Evolutionary conservation across 2,113 vertebrate genomes (phyloP).

Genomic region (Dipodomys spectabilis): DNA sequence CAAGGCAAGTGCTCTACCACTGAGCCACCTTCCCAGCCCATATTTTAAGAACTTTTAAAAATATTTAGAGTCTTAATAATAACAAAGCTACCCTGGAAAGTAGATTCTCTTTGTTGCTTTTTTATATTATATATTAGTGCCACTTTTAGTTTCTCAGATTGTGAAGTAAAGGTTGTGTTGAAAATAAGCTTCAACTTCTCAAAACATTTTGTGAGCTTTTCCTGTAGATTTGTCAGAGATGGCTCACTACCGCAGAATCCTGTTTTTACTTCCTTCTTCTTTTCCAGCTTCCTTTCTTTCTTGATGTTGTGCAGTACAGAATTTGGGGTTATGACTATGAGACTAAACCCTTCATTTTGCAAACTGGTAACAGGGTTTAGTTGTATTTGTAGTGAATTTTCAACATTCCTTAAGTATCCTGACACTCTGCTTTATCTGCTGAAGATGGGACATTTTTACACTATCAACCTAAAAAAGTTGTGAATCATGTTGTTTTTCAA

Average conservation of each 20-base stretch:
- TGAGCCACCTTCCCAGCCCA: too few relatives aligned
- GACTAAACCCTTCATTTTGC: not conserved
- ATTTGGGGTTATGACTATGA: not conserved
- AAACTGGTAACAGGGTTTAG: conserved; percentile 5
- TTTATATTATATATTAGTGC: not conserved
- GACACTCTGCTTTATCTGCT: not conserved
- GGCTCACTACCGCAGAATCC: not conserved
- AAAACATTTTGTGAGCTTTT: not conserved
- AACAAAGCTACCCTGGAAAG: not conserved
- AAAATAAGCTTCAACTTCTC: not conserved
- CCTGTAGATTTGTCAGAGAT: not conserved
- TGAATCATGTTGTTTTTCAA: conserved; percentile 28
- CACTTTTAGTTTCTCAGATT: not conserved
- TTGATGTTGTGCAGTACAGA: not conserved
- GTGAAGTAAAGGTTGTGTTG: not conserved
- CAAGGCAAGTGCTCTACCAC: too few relatives aligned
- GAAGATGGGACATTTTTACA: conserved; percentile 5
- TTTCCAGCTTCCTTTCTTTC: not conserved
- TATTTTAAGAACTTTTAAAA: not conserved
- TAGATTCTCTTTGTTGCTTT: not conserved
- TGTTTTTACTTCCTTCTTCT: not conserved
- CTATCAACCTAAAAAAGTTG: not conserved
- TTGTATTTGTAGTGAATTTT: not conserved
- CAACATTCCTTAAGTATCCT: not conserved
- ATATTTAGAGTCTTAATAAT: not conserved